A percentile compares a stretch with the other conserved stretches of the same genome.
Conservation (phyloP, 2,797 vertebrate species). For the Pipistrellus nathusii region DNA sequence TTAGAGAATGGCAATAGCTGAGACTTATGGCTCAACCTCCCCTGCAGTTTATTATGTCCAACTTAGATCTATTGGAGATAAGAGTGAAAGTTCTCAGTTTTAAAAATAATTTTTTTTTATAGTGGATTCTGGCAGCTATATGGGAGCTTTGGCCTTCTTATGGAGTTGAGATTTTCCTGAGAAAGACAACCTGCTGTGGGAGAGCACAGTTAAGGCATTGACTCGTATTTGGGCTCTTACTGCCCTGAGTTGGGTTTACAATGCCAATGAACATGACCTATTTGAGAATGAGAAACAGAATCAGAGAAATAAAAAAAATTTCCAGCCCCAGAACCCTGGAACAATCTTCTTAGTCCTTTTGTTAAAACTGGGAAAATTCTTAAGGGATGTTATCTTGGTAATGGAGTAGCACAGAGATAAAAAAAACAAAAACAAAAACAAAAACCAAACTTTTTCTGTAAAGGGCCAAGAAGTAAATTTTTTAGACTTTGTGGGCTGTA, state of each 20-base stretch:
- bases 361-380: slow-evolving; percentile 48
- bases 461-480: too few relatives aligned
- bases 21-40: neutral
- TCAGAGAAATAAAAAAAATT: too few relatives aligned
- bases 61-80: neutral
- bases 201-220: neutral
- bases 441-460: too few relatives aligned
- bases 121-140: neutral
- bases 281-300: neutral
- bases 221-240: neutral
- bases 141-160: neutral
- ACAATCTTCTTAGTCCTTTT: neutral
- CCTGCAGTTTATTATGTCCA: neutral
- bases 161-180: neutral
- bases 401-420: neutral
- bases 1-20: neutral
- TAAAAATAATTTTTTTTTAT: too few relatives aligned
- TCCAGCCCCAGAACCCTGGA: too few relatives aligned
- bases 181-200: neutral
- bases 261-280: neutral
- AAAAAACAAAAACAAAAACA: too few relatives aligned
- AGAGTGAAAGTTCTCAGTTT: neutral
- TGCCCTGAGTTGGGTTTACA: neutral
- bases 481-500: too few relatives aligned
- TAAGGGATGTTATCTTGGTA: slow-evolving; percentile 20